Base-by-base conservation (phyloP, 2,888 invertebrate genomes). In the Plebejus melissa region DNA sequence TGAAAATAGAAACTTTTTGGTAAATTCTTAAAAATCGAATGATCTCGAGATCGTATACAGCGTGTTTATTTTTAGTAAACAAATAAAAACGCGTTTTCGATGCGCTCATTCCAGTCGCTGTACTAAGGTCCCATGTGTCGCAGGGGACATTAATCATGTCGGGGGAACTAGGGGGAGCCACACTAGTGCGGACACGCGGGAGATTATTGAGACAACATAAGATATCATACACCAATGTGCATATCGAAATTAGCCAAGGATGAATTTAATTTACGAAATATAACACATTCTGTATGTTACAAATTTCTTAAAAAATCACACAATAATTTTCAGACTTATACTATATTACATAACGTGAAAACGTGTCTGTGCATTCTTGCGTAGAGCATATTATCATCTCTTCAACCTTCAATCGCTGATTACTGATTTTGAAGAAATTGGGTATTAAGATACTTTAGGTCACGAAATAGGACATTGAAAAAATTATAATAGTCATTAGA, bases 111-210 rank as follows among this genome's bases (percentile, higher is more conserved):
- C 86, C 81, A 74, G 32, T 58, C 5, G 74, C 78, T 72, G 78
- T 81, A 77, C 85, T 86, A 86, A 86, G 81, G 87, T 84, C 91
- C 93, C 91, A 92, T 91, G 92, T 93, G 93, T 91, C 91, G 90
- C 88, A 86, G 87, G 85, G 83, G 84, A 81, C 80, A 88, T 92
- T 91, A 91, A 92, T 93, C 93, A 93, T 91, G 84, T 71, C 69
- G 75, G 57, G 57, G 32, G 65, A 9, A 65, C 65, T 65, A 83
- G 77, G 80, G 84, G 85, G 85, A 86, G 87, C 86, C 86, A 85
- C 83, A 75, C 71, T 77, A 82, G 78, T 80, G 79, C 79, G 81
- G 82, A 82, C 82, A 81, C 81, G 80, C 82, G 82, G 80, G 82
- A 81, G 81, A 81, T 80, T 81, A 82, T 80, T 77, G 79, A 79